phyloP scores from a whole-genome alignment of 2,888 invertebrate species.

The Thalpophila matura region DNA sequence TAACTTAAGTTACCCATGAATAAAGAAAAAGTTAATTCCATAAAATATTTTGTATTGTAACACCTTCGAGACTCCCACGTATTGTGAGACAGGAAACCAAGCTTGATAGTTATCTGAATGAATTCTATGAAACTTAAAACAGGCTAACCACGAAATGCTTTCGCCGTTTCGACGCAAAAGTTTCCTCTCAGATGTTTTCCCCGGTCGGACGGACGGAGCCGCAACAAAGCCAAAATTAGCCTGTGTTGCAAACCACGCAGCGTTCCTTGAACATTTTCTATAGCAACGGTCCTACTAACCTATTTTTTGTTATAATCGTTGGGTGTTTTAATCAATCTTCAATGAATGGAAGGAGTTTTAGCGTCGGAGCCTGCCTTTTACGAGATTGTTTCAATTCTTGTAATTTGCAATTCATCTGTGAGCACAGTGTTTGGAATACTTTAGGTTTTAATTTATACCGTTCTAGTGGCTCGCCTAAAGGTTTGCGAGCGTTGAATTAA shows the following conservation, averaged over 20 bases:
- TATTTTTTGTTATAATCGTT: slow-evolving; percentile 66
- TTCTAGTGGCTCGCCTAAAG: slow-evolving; percentile 51
- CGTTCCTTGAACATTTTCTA: slow-evolving; percentile 66
- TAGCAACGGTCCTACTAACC: slow-evolving; percentile 58
- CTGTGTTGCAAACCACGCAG: slow-evolving; percentile 58
- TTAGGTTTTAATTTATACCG: slow-evolving; percentile 53
- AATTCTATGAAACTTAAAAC: slow-evolving; percentile 60
- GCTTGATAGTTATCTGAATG: slow-evolving; percentile 33
- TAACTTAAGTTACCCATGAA: slow-evolving; percentile 41
- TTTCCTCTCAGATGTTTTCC: slow-evolving; percentile 65
- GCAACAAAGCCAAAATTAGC: slow-evolving; percentile 73
- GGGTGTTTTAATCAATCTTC: slow-evolving; percentile 66
- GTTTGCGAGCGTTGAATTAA: slow-evolving; percentile 52
- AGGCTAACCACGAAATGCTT: slow-evolving; percentile 63
- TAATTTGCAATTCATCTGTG: slow-evolving; percentile 64
- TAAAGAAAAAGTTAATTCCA: slow-evolving; percentile 49
- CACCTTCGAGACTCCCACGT: slow-evolving; percentile 22
- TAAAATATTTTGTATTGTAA: slow-evolving; percentile 52
- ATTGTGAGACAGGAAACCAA: slow-evolving; percentile 26
- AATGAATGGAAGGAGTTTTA: slow-evolving; percentile 61
- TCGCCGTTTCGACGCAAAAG: slow-evolving; percentile 54
- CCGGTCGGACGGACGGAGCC: slow-evolving; percentile 57
- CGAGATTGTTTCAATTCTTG: slow-evolving; percentile 61
- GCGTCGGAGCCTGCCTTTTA: slow-evolving; percentile 52
- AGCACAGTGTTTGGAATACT: slow-evolving; percentile 50